phyloP scores from a whole-genome alignment of 1,140 invertebrate species.

The Microplitis demolitor region DNA sequence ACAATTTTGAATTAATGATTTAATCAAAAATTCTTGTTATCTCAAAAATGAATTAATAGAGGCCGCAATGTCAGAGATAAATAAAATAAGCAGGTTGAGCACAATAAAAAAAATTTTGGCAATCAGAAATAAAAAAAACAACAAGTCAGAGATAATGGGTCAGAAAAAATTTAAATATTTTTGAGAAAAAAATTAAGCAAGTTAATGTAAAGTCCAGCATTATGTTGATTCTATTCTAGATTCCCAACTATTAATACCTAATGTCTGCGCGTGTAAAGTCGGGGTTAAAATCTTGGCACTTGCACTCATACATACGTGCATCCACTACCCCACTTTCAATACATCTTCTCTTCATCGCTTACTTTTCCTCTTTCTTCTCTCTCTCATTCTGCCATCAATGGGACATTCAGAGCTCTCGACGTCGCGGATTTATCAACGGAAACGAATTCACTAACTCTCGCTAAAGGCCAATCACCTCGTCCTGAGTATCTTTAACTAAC shows the following conservation, averaged over 20 bases:
- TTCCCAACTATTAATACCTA: slow-evolving; percentile 61
- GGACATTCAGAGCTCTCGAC: slow-evolving; percentile 53
- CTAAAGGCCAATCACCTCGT: slow-evolving; percentile 9
- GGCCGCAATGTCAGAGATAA: too few relatives aligned
- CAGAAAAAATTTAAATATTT: too few relatives aligned
- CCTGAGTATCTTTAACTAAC: background rate
- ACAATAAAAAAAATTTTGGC: too few relatives aligned
- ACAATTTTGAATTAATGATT: background rate
- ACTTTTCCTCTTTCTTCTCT: slow-evolving; percentile 17
- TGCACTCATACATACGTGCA: too few relatives aligned
- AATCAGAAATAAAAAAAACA: too few relatives aligned
- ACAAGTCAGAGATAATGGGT: too few relatives aligned
- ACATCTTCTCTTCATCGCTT: background rate
- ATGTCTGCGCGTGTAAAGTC: slow-evolving; percentile 38
- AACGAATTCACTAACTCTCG: slow-evolving; percentile 31
- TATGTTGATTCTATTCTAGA: slow-evolving; percentile 56
- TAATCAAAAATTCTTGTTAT: too few relatives aligned
- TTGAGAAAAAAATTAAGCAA: background rate
- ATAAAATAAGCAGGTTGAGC: too few relatives aligned
- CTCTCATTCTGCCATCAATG: slow-evolving; percentile 55
- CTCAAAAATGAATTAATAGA: too few relatives aligned
- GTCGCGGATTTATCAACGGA: slow-evolving; percentile 58
- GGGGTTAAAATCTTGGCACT: slow-evolving; percentile 23
- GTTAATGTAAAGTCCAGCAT: slow-evolving; percentile 23
- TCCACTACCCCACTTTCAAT: background rate